phyloP scores from a whole-genome alignment of 2,113 vertebrate species.

The Pardalotus punctatus region DNA sequence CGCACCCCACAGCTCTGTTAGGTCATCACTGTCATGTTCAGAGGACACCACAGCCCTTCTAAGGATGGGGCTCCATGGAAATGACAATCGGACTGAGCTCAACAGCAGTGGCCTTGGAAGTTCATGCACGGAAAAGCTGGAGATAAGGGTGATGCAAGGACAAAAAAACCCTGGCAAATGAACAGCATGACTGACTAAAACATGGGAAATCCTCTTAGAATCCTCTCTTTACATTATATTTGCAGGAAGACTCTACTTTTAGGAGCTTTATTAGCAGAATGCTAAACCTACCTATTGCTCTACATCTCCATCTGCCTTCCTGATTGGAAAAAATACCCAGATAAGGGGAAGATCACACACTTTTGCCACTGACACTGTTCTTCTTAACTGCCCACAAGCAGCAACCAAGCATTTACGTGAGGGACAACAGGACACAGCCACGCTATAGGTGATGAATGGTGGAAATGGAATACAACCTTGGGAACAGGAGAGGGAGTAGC shows the following conservation, averaged over 20 bases:
- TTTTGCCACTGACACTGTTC: accelerated
- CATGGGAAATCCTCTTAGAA: neutral
- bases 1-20: neutral
- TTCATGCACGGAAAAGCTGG: accelerated
- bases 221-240: neutral
- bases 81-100: neutral
- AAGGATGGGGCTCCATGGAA: neutral
- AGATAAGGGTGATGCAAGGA: neutral
- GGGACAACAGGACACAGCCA: neutral
- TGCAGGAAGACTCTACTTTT: neutral
- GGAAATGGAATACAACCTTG: neutral
- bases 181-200: neutral
- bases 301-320: neutral
- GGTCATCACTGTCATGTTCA: accelerated
- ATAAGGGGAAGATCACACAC: neutral
- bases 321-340: neutral
- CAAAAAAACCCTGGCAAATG: neutral
- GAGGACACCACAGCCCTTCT: neutral
- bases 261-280: neutral
- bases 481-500: neutral
- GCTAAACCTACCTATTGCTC: neutral
- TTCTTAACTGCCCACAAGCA: neutral
- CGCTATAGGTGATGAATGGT: accelerated
- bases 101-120: neutral
- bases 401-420: neutral